Percentiles rank a stretch among this genome's conserved stretches.
These are phyloP conservation scores for Tragelaphus buxtoni DNA, from an alignment of 2,113 vertebrate species.

Conservation along the genomic window DNA sequence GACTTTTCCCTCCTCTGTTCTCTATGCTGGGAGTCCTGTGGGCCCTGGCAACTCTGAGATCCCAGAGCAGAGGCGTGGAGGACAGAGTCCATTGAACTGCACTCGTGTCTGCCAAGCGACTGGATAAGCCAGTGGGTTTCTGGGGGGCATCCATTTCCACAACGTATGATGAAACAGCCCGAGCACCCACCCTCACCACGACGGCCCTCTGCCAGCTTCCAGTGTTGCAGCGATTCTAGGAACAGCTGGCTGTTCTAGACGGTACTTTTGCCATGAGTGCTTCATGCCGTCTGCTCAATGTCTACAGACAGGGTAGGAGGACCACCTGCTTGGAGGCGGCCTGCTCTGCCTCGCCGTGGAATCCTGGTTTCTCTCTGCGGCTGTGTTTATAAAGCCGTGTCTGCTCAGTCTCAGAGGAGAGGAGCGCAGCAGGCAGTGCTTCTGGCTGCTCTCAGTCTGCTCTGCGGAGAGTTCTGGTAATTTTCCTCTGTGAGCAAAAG, in stretches of 20 bases:
- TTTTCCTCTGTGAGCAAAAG: constrained; percentile 67
- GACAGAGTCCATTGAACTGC: fast-evolving
- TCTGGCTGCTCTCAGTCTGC: background rate
- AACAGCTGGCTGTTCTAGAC: background rate
- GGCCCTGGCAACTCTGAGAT: background rate
- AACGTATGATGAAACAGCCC: fast-evolving
- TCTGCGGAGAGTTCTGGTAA: constrained; percentile 57
- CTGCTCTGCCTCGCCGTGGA: background rate
- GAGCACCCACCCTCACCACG: fast-evolving
- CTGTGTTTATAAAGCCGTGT: background rate
- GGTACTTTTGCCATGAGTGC: fast-evolving
- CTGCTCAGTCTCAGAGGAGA: background rate
- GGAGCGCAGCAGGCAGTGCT: background rate
- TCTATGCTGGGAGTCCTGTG: background rate
- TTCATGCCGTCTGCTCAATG: background rate
- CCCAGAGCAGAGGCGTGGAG: background rate
- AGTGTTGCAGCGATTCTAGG: background rate
- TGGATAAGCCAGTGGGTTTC: background rate
- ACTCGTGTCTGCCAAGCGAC: background rate
- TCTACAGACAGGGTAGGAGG: background rate
- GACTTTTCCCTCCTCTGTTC: background rate
- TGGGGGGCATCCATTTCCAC: background rate
- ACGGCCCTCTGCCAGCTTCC: background rate
- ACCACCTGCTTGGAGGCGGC: background rate
- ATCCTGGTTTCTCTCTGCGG: background rate